Conservation (phyloP, 2,888 invertebrate genomes). For the Poecilus cupreus region DNA sequence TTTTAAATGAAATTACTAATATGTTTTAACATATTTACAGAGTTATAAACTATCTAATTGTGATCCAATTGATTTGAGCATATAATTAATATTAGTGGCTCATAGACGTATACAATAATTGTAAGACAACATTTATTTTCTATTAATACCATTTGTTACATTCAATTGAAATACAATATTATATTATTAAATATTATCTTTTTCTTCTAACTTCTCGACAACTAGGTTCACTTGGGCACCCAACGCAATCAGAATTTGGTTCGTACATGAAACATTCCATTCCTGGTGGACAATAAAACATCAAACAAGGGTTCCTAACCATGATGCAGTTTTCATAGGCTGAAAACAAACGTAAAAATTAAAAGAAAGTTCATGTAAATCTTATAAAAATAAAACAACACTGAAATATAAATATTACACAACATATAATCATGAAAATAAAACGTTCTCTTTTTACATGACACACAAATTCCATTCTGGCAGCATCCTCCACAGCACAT, state of each 20-base stretch:
- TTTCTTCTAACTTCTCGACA: conserved; percentile 3
- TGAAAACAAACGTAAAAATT: conserved; percentile 62
- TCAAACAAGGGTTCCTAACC: conserved; percentile 65
- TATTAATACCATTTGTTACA: background rate
- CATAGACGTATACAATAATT: background rate
- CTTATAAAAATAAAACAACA: background rate
- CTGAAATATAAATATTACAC: conserved; percentile 38
- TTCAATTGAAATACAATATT: background rate
- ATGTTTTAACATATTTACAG: background rate
- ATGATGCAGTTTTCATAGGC: conserved; percentile 67
- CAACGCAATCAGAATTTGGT: conserved; percentile 32
- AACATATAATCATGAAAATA: conserved; percentile 48
- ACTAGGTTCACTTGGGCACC: conserved; percentile 27
- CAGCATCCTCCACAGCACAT: conserved; percentile 79
- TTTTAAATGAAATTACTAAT: background rate
- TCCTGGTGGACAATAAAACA: conserved; percentile 67
- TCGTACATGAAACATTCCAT: conserved; percentile 67
- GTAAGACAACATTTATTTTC: background rate
- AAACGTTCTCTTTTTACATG: conserved; percentile 72
- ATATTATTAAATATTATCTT: background rate
- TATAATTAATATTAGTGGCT: background rate
- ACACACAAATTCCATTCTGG: conserved; percentile 73
- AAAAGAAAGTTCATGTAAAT: background rate
- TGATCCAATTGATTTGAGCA: conserved; percentile 3
- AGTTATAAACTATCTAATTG: conserved; percentile 5